phyloP scores from a whole-genome alignment of 2,797 vertebrate genomes.

The Nannoperca obscura region DNA sequence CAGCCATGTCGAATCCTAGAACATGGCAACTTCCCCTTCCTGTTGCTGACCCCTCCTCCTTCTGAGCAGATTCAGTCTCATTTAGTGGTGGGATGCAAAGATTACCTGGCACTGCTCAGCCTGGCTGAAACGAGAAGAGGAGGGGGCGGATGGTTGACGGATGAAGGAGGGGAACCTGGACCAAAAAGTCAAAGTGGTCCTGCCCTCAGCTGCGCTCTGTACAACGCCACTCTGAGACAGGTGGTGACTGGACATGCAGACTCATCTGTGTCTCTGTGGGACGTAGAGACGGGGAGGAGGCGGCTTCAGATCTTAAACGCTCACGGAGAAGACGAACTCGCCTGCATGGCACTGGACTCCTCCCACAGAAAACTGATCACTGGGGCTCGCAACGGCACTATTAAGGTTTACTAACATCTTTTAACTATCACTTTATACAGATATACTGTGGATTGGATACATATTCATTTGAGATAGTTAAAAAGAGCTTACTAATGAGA shows the following conservation, averaged over 20 bases:
- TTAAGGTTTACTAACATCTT: slow-evolving; percentile 61
- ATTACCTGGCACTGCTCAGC: slow-evolving; percentile 71
- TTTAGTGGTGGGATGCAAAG: slow-evolving; percentile 76
- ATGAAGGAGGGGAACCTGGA: slow-evolving; percentile 5
- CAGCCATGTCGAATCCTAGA: slow-evolving; percentile 66
- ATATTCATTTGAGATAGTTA: neutral
- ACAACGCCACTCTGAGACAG: slow-evolving; percentile 73
- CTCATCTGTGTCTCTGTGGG: slow-evolving; percentile 76
- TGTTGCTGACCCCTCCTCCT: slow-evolving; percentile 64
- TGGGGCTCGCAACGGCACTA: slow-evolving; percentile 73
- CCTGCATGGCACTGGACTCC: slow-evolving; percentile 78
- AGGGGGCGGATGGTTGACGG: slow-evolving; percentile 27
- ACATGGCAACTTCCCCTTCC: slow-evolving; percentile 77
- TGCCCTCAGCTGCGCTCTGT: slow-evolving; percentile 61
- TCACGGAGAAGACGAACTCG: slow-evolving; percentile 77
- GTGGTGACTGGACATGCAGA: slow-evolving; percentile 74
- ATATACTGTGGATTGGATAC: neutral
- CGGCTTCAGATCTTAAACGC: slow-evolving; percentile 64
- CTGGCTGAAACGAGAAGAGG: slow-evolving; percentile 48
- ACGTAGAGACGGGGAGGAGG: slow-evolving; percentile 59
- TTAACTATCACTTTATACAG: neutral
- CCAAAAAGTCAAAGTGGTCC: neutral
- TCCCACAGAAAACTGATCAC: slow-evolving; percentile 78
- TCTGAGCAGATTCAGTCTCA: slow-evolving; percentile 41
- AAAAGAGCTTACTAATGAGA: neutral